Evolutionary conservation across 2,797 vertebrate species (phyloP), one percentile per base, ranked within the genome.

Genomic region (Manis crassicaudata): DNA sequence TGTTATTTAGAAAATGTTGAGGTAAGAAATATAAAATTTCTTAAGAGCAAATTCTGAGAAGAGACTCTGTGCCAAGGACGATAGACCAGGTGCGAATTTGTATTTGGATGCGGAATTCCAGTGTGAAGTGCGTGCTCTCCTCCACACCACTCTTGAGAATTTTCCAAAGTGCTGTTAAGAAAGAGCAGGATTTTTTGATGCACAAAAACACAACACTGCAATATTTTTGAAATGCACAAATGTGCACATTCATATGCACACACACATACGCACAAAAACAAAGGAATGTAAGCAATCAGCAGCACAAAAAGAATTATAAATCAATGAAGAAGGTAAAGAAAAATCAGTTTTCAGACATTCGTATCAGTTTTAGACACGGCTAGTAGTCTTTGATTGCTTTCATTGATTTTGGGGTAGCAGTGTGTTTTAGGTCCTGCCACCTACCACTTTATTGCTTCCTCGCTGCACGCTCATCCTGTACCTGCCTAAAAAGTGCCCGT

Each of bases 301-400:
- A 81, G 40, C 35, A 63, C 29, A 52, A 52, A 52, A 17, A 29
- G 21, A 52, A 56, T 43, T 73, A 29, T 60, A 72, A 90, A 72
- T 50, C 10, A 23, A 21, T 16, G 37, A 72, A 87, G n/a, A 29
- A 12, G 10, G 17, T 73, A 75, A 27, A 37, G n/a, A 29, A 29
- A 88, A 81, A 56, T 27, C 75, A 12, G 32, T 25, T 23, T 54
- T 23, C 6, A n/a, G 18, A 4, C 23, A 8, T 58, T 37, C 8
- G 1, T 11, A 46, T 21, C 6, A 4, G 6, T 58, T 75, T 81
- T 29, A 58, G 16, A 58, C 40, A 46, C 0, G 27, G 35, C 40
- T 35, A 23, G 21, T 52, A 29, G n/a, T 91, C 43, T 82, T 90
- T 83, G 79, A 40, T 73, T 83, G 58, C 14, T 65, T 65, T 54